Conservation (phyloP, 2,888 invertebrate species). For the Caenorhabditis macrosperma region DNA sequence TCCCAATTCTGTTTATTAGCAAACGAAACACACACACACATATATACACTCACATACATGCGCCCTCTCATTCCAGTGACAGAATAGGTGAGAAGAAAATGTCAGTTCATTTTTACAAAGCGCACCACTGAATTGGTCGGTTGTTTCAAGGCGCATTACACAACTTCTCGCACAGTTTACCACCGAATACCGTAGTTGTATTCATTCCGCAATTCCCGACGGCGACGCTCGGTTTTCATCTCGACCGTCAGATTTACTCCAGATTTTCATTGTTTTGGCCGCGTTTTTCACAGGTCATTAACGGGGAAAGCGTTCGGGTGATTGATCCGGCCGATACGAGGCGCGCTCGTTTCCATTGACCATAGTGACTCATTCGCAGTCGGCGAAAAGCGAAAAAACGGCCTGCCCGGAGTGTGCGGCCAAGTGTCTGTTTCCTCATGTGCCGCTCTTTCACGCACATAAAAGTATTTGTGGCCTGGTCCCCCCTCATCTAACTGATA, state of each 20-base stretch:
- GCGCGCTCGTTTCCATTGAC: conserved; percentile 44
- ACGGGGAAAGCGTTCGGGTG: conserved; percentile 37
- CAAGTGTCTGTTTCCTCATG: not conserved
- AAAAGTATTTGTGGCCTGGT: conserved; percentile 20
- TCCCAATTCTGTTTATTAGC: conserved; percentile 56
- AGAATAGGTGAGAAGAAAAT: conserved; percentile 3
- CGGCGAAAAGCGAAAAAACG: conserved; percentile 34
- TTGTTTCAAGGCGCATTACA: not conserved
- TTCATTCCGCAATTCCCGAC: no score
- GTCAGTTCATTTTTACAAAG: not conserved
- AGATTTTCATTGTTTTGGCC: conserved; percentile 32
- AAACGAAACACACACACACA: conserved; percentile 47
- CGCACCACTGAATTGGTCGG: not conserved
- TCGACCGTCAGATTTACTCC: conserved; percentile 15
- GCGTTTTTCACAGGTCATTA: conserved; percentile 47
- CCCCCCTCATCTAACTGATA: conserved; percentile 30
- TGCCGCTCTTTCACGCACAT: conserved; percentile 21
- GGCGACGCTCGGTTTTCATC: not conserved
- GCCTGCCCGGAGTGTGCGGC: conserved; percentile 8
- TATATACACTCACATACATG: conserved; percentile 33
- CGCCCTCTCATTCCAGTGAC: conserved; percentile 11
- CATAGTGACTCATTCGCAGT: conserved; percentile 42
- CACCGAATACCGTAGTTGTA: not conserved
- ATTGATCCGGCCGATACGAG: conserved; percentile 52
- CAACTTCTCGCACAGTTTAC: not conserved